Evolutionary conservation across 2,113 vertebrate species (phyloP).

Genomic region (Marmota monax): DNA sequence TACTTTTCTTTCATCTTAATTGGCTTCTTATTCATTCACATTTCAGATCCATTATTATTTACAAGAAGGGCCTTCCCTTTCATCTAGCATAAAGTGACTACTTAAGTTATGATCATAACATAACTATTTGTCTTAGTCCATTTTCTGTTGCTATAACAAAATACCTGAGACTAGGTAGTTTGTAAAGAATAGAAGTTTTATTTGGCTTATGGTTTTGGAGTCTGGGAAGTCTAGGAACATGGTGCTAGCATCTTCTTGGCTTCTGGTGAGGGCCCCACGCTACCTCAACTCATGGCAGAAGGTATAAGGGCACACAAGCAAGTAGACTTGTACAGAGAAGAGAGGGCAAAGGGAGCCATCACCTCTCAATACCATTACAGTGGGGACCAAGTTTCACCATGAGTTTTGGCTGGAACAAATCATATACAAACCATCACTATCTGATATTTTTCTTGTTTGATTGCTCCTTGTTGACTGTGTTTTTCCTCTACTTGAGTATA

Average conservation of each 20-base stretch:
- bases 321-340: neutral
- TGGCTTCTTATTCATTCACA: slow-evolving; percentile 5
- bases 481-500: slow-evolving; percentile 7
- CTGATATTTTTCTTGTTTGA: slow-evolving; percentile 22
- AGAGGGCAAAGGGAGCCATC: neutral
- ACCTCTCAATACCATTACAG: neutral
- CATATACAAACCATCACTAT: neutral
- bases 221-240: neutral
- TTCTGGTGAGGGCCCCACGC: neutral
- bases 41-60: slow-evolving; percentile 20
- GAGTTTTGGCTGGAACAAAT: neutral
- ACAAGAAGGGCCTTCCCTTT: slow-evolving; percentile 17
- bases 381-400: neutral
- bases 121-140: neutral
- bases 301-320: neutral
- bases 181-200: slow-evolving; percentile 5
- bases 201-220: neutral
- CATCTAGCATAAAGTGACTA: slow-evolving; percentile 3
- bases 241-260: neutral
- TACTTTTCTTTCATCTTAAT: neutral
- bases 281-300: neutral
- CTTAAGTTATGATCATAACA: neutral
- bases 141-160: neutral
- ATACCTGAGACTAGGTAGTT: neutral
- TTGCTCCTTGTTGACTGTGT: slow-evolving; percentile 30